Conservation (phyloP, 2,888 invertebrate genomes). For the Meandrusa payeni region DNA sequence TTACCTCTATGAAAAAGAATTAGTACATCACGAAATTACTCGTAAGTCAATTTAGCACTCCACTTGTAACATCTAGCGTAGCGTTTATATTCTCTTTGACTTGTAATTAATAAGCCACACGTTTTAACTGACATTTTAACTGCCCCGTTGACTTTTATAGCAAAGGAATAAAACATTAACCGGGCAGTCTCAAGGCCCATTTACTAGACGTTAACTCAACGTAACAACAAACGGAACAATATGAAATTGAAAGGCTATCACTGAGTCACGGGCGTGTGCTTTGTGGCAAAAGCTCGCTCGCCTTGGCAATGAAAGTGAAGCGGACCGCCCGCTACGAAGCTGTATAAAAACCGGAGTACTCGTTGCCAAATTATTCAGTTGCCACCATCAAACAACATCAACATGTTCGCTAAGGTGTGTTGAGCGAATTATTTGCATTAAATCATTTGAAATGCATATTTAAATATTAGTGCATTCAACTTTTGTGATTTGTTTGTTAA, state of each 20-base stretch:
- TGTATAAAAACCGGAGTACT: slow-evolving; percentile 75
- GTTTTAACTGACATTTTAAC: slow-evolving; percentile 21
- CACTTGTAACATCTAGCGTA: no score
- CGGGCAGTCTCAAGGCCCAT: slow-evolving; percentile 46
- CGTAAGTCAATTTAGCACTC: no score
- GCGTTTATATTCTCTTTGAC: no score
- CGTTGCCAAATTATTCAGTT: slow-evolving; percentile 74
- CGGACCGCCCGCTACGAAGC: slow-evolving; percentile 53
- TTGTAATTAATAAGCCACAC: no score
- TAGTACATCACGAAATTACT: no score
- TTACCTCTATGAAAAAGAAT: no score
- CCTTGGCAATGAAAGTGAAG: slow-evolving; percentile 79
- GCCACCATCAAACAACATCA: slow-evolving; percentile 67
- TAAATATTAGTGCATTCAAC: no score
- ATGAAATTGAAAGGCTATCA: slow-evolving; percentile 75
- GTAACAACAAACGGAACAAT: slow-evolving; percentile 55
- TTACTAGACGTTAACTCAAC: slow-evolving; percentile 43
- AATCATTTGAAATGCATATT: no score
- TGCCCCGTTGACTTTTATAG: slow-evolving; percentile 14
- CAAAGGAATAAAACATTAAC: slow-evolving; percentile 17
- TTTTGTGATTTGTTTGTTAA: no score
- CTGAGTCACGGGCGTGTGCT: slow-evolving; percentile 62
- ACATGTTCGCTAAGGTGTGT: slow-evolving; percentile 79
- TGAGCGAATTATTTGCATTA: slow-evolving; percentile 14
- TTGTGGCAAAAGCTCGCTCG: slow-evolving; percentile 47